Percentiles rank a stretch among this genome's conserved stretches.
phyloP scores from a whole-genome alignment of 2,113 vertebrate species.

The Gopherus evgoodei region DNA sequence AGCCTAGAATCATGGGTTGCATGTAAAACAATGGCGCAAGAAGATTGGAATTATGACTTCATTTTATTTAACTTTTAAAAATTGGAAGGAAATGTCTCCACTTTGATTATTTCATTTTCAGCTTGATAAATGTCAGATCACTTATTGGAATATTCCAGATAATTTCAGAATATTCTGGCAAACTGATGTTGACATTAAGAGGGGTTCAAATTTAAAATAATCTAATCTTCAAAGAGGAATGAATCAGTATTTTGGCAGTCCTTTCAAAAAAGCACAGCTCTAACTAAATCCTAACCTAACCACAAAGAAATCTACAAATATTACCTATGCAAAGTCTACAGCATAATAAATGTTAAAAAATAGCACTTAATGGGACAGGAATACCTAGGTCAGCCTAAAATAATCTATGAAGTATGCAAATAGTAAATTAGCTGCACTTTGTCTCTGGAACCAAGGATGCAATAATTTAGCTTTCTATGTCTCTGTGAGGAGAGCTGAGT shows the following conservation, averaged over 20 bases:
- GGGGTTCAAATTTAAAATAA: slow-evolving; percentile 22
- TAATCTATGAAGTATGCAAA: neutral
- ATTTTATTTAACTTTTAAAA: neutral
- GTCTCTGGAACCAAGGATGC: neutral
- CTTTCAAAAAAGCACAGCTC: neutral
- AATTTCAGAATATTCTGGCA: slow-evolving; percentile 38
- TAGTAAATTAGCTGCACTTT: neutral
- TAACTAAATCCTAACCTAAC: neutral
- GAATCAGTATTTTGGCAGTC: slow-evolving; percentile 1
- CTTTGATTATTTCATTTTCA: slow-evolving; percentile 19
- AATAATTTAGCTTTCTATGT: neutral
- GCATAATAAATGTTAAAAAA: neutral
- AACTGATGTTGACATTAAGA: slow-evolving; percentile 6
- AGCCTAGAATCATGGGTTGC: neutral
- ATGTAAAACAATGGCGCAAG: slow-evolving; percentile 1
- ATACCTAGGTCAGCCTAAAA: neutral
- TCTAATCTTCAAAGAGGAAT: slow-evolving; percentile 3
- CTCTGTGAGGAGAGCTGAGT: neutral
- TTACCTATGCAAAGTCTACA: neutral
- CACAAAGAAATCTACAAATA: neutral
- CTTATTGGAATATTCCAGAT: slow-evolving; percentile 15
- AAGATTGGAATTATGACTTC: slow-evolving; percentile 15
- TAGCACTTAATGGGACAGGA: neutral
- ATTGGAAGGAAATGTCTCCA: neutral
- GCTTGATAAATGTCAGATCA: slow-evolving; percentile 44